Evolutionary conservation across 2,888 invertebrate species (phyloP), one percentile per base, ranked within the genome.

Genomic region (Sussaba pulchella): DNA sequence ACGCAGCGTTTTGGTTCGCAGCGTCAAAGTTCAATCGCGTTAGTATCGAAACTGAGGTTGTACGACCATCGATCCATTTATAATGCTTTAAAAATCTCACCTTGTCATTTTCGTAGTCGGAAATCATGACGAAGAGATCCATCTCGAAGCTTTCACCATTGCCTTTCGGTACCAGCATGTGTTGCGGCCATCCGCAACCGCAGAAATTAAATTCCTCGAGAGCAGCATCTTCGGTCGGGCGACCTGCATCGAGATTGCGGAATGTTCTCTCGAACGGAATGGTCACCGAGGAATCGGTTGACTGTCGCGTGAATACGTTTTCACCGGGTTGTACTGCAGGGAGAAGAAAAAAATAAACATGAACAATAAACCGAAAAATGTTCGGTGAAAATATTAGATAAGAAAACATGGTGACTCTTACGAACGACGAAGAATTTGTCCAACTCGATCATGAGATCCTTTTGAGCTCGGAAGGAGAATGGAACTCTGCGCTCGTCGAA

Each of bases 121-220:
- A 95, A 77, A 97, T 93, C 96, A 97, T 97, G 50, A 94, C 95
- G 90, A 96, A 97, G 47, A 97, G 92, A 84, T 96, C 95, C 88
- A 95, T 94, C 0, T 93, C 92, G 92, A 94, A 95, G 0, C 97
- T 97, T 76, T 94, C 93, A 0, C 93, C 88, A 3, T 91, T 95
- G 2, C 97, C 97, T 92, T 95, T 96, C 0, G 97, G 96, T 41
- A 96, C 85, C 5, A 97, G 93, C 94, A 97, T 94, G 91, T 97
- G 97, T 80, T 96, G 95, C 0, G 97, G 97, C 97, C 97, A 97
- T 66, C 97, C 97, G 87, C 97, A 98, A 79, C 97, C 97, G 92
- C 97, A 98, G 94, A 96, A 96, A 92, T 96, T 96, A 92, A 96
- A 96, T 84, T 93, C 93, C 8, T 92, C 92, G 73, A 93, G 84